phyloP scores from a whole-genome alignment of 2,797 vertebrate genomes.

The Manis pentadactyla region DNA sequence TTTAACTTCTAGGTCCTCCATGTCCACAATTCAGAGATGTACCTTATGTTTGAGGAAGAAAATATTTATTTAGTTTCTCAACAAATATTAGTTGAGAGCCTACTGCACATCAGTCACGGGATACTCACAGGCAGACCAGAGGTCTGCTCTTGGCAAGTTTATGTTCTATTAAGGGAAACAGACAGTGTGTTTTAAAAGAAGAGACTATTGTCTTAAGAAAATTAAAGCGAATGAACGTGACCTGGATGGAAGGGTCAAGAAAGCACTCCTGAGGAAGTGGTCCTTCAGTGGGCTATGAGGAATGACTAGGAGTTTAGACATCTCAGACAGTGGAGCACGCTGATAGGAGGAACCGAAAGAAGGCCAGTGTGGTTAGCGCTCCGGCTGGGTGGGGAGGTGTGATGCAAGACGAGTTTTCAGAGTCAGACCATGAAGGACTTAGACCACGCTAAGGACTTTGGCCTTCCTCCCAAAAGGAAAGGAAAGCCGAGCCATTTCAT shows the following conservation, averaged over 20 bases:
- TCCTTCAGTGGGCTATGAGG: background rate
- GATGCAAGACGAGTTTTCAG: background rate
- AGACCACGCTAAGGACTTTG: conserved; percentile 22
- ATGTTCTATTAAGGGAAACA: background rate
- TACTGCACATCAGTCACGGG: rapidly evolving
- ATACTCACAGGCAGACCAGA: background rate
- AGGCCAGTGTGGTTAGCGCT: conserved; percentile 55
- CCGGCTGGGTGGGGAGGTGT: background rate
- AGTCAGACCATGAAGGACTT: background rate
- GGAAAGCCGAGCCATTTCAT: conserved; percentile 62
- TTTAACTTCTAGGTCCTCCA: conserved; percentile 3
- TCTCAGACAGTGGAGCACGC: background rate
- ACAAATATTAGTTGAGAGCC: background rate
- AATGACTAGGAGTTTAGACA: background rate
- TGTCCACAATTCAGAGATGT: background rate
- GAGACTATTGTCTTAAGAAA: background rate
- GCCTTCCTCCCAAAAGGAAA: conserved; percentile 70
- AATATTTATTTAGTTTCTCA: background rate
- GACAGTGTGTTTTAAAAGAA: background rate
- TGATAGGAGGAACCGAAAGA: conserved; percentile 80
- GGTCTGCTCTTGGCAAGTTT: background rate
- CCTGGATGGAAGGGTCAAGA: background rate
- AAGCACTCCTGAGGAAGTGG: conserved; percentile 70
- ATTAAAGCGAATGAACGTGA: conserved; percentile 16
- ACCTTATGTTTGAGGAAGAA: conserved; percentile 6